Evolutionary conservation across 1,140 invertebrate genomes (phyloP), one percentile per base, ranked within the genome.

Genomic region (Macrobrachium rosenbergii): DNA sequence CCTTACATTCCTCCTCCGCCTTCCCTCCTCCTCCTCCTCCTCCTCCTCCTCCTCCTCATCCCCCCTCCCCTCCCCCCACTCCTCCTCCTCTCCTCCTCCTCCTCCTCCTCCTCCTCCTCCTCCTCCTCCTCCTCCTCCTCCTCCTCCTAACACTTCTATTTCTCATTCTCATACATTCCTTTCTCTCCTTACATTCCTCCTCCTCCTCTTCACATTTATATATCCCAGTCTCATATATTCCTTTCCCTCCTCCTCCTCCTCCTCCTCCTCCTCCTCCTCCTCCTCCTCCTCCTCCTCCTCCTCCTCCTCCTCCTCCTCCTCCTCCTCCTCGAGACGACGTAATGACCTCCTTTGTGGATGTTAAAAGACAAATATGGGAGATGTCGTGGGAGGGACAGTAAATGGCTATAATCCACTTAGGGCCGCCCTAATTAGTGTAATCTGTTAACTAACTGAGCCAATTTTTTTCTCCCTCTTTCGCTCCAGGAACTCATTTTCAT

Each of bases 391-490:
- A 37, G 3, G 28, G 28, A 37, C 28, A 37, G 28, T 37, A 37
- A 37, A 37, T 37, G 28, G 28, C 28, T 37, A 37, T 37, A 37
- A 37, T 37, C 28, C 28, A 37, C 28, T 37, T 37, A 37, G 28
- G 28, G 28, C 1, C 28, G 28, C 28, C 28, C 28, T 37, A 37
- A 37, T 37, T 37, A 37, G 28, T 37, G 28, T 37, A 37, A 37
- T 37, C 28, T 37, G 28, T 37, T 37, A 37, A 37, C 28, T 37
- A 37, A 37, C 37, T 75, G 5, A 6, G 5, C 11, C 37, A 45
- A 16, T 75, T 19, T 75, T 19, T 75, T n/a, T 45, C 37, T 45
- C 43, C 21, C 72, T 75, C 72, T 45, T 52, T 75, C 72, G 43
- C 12, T 43, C 37, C 28, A 37, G 28, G 28, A 37, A 37, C 28